Evolutionary conservation across 2,888 invertebrate genomes (phyloP).

Genomic region (Salpingus planirostris): DNA sequence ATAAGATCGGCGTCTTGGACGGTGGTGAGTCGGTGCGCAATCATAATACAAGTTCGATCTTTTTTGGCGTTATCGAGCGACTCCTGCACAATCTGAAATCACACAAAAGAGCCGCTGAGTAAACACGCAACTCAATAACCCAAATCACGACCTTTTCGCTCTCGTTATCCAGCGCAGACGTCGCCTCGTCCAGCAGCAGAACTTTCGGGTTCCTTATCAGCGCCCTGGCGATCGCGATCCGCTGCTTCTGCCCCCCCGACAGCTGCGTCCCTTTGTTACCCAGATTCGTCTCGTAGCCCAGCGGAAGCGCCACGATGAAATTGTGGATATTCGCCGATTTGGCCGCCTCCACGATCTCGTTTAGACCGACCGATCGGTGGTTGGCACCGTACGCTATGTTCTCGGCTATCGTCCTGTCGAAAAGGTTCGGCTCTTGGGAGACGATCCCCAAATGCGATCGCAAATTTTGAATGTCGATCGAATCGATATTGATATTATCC

Average conservation of each 20-base stretch:
- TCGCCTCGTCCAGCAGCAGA: slow-evolving; percentile 74
- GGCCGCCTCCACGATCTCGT: slow-evolving; percentile 70
- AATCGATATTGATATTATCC: slow-evolving; percentile 28
- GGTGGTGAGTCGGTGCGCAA: slow-evolving; percentile 80
- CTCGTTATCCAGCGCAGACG: slow-evolving; percentile 77
- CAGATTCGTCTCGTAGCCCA: slow-evolving; percentile 74
- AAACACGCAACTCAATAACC: too few species aligned
- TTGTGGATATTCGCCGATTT: slow-evolving; percentile 81
- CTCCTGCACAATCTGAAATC: slow-evolving; percentile 82
- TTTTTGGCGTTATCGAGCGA: slow-evolving; percentile 73
- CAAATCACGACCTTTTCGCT: too few species aligned
- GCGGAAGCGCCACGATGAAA: slow-evolving; percentile 67
- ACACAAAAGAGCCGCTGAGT: too few species aligned
- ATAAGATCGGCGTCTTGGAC: slow-evolving; percentile 73
- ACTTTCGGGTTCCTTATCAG: slow-evolving; percentile 71
- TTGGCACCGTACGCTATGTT: slow-evolving; percentile 93
- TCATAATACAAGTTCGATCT: slow-evolving; percentile 77
- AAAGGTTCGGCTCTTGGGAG: slow-evolving; percentile 86
- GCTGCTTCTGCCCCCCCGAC: slow-evolving; percentile 82
- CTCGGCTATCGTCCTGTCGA: slow-evolving; percentile 78
- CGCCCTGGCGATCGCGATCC: slow-evolving; percentile 82
- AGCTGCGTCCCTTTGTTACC: slow-evolving; percentile 71
- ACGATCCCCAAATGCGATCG: slow-evolving; percentile 79
- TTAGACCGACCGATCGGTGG: slow-evolving; percentile 51
- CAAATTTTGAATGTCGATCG: slow-evolving; percentile 33